Evolutionary conservation across 2,888 invertebrate species (phyloP), one percentile per base, ranked within the genome.

Genomic region (Shargacucullia verbasci): DNA sequence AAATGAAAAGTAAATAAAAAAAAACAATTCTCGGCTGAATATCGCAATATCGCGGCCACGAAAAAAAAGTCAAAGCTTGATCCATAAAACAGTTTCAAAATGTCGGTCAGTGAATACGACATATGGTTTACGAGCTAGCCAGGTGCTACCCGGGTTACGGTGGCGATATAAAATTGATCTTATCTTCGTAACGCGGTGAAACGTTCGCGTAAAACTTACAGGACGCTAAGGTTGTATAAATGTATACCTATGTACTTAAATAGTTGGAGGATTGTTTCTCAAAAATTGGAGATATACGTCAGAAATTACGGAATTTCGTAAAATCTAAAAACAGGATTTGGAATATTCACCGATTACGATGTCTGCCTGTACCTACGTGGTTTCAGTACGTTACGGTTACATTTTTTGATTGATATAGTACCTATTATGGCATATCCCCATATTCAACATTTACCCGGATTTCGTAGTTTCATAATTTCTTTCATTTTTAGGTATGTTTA

Each of bases 81-180:
- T 57, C 60, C 73, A 78, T 79, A 79, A 79, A 81, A 73, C 63
- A 58, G 70, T 67, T 76, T 74, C 68, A 75, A 78, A 82, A 80
- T 78, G 80, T 80, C 83, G 84, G 84, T 80, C 84, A 84, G 78
- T 80, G 70, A 72, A 78, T 75, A 74, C 79, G 79, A 63, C 68
- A 66, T 67, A 56, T 64, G 55, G 70, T 82, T 76, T 76, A 76
- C 71, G 75, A 75, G 48, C 58, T 10, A 12, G 44, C 37, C 75
- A 75, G 75, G 75, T 76, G 75, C 37, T 56, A 58, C 60, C 15
- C 45, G 57, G 69, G 70, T 75, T 70, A 71, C 73, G 65, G 59
- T 13, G 53, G 56, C 50, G 54, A 75, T 69, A 73, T 76, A 76
- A 76, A 76, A 73, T 71, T 76, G 75, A 75, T 76, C 75, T 75